Evolutionary conservation across 1,140 invertebrate genomes (phyloP), one percentile per base, ranked within the genome.

Genomic region (Macrostomum lignano): DNA sequence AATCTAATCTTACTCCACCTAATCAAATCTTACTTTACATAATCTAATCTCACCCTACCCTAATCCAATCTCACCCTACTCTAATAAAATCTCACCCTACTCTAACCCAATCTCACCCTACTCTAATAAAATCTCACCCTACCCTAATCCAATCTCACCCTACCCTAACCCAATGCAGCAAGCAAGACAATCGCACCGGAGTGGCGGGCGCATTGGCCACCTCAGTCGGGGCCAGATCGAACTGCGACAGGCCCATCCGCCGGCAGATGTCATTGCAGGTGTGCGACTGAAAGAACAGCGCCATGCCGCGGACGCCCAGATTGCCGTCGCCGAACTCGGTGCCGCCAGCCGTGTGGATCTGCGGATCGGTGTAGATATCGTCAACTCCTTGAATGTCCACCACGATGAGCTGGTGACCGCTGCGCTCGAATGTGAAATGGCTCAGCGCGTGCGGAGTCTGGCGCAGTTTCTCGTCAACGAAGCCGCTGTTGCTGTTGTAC

Each of bases 351-450:
- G 64, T 66, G 44, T 67, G 65, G 33, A 67, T 65, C 43, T 67
- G 65, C n/a, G 65, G 65, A 42, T 67, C 65, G 10, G 65, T 67
- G 44, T 67, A 67, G n/a, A 67, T 46, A 48, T 67, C 65, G 9
- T 63, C 65, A 17, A 67, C 65, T 10, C 65, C 65, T 49, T 67
- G 65, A 36, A 67, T 59, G 40, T 67, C 65, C 11, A 67, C 65
- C 5, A 67, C 62, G 36, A 67, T 66, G 41, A 66, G 38, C 43
- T 65, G 53, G 46, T 67, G 65, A 6, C 63, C 65, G 20, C 63
- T 65, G 29, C 62, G 45, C 46, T 67, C 65, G 57, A 67, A 67
- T 3, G 65, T 66, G 42, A 67, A 67, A 42, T 67, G 65, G 43
- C 64, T 65, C 43, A 67, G 66, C 38, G 58, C 58, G 45, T 66